A percentile compares a stretch with the other conserved stretches of the same genome.
Conservation (phyloP, 2,797 vertebrate genomes). For the Sus cebifrons region DNA sequence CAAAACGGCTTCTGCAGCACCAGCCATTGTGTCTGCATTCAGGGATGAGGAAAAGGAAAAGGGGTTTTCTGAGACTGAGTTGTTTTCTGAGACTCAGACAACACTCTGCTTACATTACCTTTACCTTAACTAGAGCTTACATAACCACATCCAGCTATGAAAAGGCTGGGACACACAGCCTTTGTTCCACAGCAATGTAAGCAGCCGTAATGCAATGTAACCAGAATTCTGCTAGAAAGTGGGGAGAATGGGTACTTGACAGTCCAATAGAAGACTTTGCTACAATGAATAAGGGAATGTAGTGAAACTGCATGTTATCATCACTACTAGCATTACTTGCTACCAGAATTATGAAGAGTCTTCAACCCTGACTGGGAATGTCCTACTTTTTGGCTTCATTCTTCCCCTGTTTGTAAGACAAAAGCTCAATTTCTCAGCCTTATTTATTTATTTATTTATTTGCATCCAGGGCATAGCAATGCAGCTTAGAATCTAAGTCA, state of each 20-base stretch:
- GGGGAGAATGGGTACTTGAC: background rate
- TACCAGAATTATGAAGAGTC: background rate
- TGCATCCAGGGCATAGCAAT: background rate
- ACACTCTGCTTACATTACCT: background rate
- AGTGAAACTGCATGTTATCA: background rate
- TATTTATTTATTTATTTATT: background rate
- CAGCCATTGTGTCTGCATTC: background rate
- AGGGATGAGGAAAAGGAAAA: background rate
- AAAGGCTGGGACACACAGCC: background rate
- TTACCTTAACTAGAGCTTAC: background rate
- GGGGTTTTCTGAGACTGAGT: background rate
- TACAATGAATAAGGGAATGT: background rate
- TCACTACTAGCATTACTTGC: background rate
- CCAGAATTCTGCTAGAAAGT: slow-evolving; percentile 6
- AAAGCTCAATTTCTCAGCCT: background rate
- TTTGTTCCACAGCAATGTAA: background rate
- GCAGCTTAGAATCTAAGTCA: background rate
- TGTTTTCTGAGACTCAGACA: background rate
- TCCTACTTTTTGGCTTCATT: background rate
- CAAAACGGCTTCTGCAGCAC: background rate
- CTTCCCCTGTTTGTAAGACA: background rate
- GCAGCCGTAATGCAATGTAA: background rate
- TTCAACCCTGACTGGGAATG: background rate
- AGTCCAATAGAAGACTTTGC: background rate
- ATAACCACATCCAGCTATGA: background rate